Percentiles rank a stretch among this genome's conserved stretches.
Conservation (phyloP, 2,888 invertebrate genomes). For the Leptura quadrifasciata region DNA sequence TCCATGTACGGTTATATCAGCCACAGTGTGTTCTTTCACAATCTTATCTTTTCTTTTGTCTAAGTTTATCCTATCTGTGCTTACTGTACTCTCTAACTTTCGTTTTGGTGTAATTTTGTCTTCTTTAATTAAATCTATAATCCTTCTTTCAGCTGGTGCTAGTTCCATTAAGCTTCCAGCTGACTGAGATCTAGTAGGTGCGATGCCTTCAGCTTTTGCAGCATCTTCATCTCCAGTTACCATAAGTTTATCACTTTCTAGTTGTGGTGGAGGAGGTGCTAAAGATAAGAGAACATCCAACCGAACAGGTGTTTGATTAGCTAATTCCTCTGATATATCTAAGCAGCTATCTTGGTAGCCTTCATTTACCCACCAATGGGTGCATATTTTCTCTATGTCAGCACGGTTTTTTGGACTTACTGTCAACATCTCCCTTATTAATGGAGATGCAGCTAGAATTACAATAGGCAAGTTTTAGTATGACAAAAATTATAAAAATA, state of each 20-base stretch:
- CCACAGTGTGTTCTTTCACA: conserved; percentile 71
- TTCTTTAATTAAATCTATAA: conserved; percentile 83
- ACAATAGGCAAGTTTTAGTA: background rate
- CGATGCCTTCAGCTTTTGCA: conserved; percentile 68
- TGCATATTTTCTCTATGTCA: conserved; percentile 94
- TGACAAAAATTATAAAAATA: background rate
- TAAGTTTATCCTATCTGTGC: conserved; percentile 78
- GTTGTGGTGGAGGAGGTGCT: conserved; percentile 85
- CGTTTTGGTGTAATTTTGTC: conserved; percentile 81
- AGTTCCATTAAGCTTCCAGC: conserved; percentile 86
- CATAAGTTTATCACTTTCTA: conserved; percentile 84
- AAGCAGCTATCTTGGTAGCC: conserved; percentile 88
- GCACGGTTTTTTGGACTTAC: conserved; percentile 93
- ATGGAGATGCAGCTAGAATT: conserved; percentile 89
- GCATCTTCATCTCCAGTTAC: conserved; percentile 76
- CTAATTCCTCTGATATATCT: conserved; percentile 90
- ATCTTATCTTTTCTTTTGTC: conserved; percentile 79
- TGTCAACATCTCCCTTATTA: conserved; percentile 95
- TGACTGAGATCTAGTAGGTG: conserved; percentile 78
- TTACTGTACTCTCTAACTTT: conserved; percentile 85
- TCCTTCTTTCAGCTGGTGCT: conserved; percentile 83
- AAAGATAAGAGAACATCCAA: conserved; percentile 90
- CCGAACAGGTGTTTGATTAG: conserved; percentile 89
- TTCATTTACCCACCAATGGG: conserved; percentile 97
- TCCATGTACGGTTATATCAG: conserved; percentile 70